A percentile compares a stretch with the other conserved stretches of the same genome.
phyloP scores from a whole-genome alignment of 1,140 invertebrate species.

The Asobara japonica region DNA sequence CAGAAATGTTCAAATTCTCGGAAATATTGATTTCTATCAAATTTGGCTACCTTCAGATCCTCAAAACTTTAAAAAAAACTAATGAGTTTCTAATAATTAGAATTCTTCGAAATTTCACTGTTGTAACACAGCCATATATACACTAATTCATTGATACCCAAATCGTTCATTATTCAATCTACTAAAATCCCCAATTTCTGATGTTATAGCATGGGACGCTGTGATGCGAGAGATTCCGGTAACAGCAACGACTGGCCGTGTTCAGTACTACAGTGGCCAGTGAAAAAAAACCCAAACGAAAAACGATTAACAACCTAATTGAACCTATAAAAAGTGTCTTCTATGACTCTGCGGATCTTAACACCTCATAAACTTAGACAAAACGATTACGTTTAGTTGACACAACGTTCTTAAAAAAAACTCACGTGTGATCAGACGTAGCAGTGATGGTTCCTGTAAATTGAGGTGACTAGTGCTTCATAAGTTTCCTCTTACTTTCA shows the following conservation, averaged over 20 bases:
- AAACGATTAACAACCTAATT: not conserved
- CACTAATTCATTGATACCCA: no score
- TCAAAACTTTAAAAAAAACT: no score
- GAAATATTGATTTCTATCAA: no score
- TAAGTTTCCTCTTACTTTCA: conserved; percentile 7
- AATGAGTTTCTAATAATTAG: no score
- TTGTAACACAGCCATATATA: no score
- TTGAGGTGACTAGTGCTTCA: conserved; percentile 11
- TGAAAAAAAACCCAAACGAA: conserved; percentile 48
- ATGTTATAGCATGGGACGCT: conserved; percentile 57
- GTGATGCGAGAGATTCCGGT: conserved; percentile 59
- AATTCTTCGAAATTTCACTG: no score
- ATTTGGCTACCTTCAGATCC: no score
- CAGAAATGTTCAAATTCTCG: not conserved
- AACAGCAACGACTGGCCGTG: conserved; percentile 50
- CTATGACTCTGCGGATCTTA: not conserved
- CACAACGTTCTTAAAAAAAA: not conserved
- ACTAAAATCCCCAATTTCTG: conserved; percentile 22
- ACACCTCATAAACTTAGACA: not conserved
- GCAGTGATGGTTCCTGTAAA: not conserved
- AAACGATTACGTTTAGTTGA: not conserved
- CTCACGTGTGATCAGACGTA: not conserved
- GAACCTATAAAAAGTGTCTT: not conserved
- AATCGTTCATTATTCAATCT: no score
- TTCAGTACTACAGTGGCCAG: conserved; percentile 63